Evolutionary conservation across 2,888 invertebrate genomes (phyloP), one percentile per base, ranked within the genome.

Genomic region (Caenorhabditis wallacei): DNA sequence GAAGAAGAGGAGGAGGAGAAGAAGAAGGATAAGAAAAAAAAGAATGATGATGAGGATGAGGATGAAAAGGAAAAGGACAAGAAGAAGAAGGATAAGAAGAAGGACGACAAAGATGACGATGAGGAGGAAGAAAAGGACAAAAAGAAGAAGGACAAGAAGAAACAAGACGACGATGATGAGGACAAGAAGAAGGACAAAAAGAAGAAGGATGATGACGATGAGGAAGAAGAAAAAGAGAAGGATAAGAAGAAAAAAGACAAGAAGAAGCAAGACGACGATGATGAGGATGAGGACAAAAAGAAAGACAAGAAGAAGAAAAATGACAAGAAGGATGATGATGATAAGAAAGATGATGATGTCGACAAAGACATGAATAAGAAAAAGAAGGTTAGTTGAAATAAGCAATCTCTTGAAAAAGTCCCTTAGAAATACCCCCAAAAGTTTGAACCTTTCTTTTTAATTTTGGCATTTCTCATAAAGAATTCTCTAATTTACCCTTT

Each of bases 61-160:
- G n/a, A 75, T 13, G 30, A 75, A 0, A 18, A 75, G 18, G 22
- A 75, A 0, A 24, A 75, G 35, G 20, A 75, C n/a, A 35, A 75
- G 57, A 20, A 48, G 20, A 57, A 75, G 46, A 40, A 64, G 18
- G 22, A 75, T 0, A 24, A 75, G 20, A 22, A 75, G 24, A 24
- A 75, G 48, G 22, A 48, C n/a, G 46, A 75, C 30, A 26, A 64
- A 1, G 53, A 72, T 4, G 53, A 72, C 13, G 40, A 72, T 10
- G 22, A 48, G 7, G 40, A 71, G 5, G 16, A 61, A 7, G 59
- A 48, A 22, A 30, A 59, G 20, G 61, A 57, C 20, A 59, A 43
- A 20, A 40, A 57, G 20, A 20, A 59, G 5, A 70, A 70, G 51
- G 18, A 70, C 10, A 51, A 48, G 22, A 51, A 59, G 35, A 71